Conservation (phyloP, 2,113 vertebrate genomes). For the Rhinichthys klamathensis region DNA sequence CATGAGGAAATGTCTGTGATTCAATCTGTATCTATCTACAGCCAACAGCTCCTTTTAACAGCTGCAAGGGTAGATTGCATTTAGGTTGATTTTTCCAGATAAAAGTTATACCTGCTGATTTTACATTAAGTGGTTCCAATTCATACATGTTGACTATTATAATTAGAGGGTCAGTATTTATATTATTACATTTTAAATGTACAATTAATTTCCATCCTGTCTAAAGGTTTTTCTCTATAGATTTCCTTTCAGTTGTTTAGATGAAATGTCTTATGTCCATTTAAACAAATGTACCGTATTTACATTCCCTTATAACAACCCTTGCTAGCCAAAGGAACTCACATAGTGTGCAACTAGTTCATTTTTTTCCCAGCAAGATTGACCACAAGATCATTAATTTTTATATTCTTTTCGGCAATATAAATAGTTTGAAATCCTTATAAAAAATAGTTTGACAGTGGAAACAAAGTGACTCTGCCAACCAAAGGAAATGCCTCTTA, state of each 20-base stretch:
- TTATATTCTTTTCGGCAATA: background rate
- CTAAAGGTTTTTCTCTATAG: background rate
- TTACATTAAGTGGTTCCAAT: background rate
- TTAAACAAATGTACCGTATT: background rate
- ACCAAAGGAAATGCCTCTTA: background rate
- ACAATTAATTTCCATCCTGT: background rate
- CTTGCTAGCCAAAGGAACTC: background rate
- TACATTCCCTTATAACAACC: background rate
- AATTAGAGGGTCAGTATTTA: background rate
- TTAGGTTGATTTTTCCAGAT: background rate
- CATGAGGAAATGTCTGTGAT: constrained; percentile 5
- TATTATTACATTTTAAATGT: background rate
- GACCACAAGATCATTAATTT: background rate
- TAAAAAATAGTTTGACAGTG: background rate
- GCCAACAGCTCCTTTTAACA: constrained; percentile 5
- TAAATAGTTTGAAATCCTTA: background rate
- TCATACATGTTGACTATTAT: background rate
- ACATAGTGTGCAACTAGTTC: background rate
- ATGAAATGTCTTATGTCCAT: too few species aligned
- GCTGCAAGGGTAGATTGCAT: constrained; percentile 10
- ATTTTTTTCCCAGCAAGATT: background rate
- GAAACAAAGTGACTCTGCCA: constrained; percentile 13
- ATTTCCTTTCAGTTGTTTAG: too few species aligned
- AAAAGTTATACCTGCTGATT: background rate
- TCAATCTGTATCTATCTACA: constrained; percentile 7